Percentiles rank a stretch among this genome's conserved stretches.
phyloP scores from a whole-genome alignment of 2,797 vertebrate genomes.

The Babyrousa celebensis region DNA sequence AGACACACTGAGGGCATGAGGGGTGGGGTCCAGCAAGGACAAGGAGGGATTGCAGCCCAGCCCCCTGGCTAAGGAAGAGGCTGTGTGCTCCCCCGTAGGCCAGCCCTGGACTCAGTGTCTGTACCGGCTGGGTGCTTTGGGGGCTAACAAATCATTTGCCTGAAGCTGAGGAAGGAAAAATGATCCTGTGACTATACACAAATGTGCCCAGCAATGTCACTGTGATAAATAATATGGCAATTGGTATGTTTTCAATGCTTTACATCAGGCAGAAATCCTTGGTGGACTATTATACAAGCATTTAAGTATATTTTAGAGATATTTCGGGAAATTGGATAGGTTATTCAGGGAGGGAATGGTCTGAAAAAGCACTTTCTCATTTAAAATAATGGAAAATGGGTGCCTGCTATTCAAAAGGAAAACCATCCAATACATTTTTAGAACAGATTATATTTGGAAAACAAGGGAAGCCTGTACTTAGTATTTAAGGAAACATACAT shows the following conservation, averaged over 20 bases:
- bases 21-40: no score
- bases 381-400: conserved; percentile 36
- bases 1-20: no score
- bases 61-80: no score
- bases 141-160: neutral
- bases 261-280: neutral
- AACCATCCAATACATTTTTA: neutral
- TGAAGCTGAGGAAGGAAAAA: neutral
- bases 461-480: neutral
- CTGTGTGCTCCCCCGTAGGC: neutral
- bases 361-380: conserved; percentile 38
- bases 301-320: conserved; percentile 45
- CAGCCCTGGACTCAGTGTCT: neutral
- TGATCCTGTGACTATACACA: neutral
- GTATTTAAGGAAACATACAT: conserved; percentile 26
- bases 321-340: neutral
- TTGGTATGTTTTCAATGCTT: neutral
- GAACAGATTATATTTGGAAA: conserved; percentile 8
- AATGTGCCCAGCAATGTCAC: neutral
- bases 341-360: neutral
- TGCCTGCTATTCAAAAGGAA: neutral
- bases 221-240: neutral
- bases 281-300: neutral
- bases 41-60: no score
- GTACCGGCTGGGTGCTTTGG: neutral